Evolutionary conservation across 2,888 invertebrate species (phyloP), one percentile per base, ranked within the genome.

Genomic region (Lasioglossum villosulum): DNA sequence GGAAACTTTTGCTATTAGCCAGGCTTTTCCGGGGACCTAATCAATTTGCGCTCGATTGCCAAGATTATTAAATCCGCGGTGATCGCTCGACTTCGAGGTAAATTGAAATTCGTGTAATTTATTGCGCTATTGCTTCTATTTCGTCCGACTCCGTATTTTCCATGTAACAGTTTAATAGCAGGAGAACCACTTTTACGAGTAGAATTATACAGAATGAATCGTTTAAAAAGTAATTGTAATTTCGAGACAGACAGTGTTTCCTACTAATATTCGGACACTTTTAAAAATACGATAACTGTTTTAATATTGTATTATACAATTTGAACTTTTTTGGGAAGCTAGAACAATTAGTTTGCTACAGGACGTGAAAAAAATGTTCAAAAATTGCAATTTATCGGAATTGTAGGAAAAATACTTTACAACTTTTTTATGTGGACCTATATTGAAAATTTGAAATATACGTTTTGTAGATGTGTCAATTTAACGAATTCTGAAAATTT

Each of bases 1-100:
- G 59, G 37, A 68, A 86, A 86, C 86, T 86, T 85, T 86, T 81
- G 74, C 80, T 70, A 86, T 87, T 83, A 86, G 68, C 68, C 75
- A 10, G 59, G 48, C 71, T 63, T 75, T 75, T 63, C 71, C 59
- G 19, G 34, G 19, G 37, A 45, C 74, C 77, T 80, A 80, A 87
- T 86, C 79, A 80, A 83, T 82, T 87, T 59, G 52, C 66, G 77
- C 59, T 59, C 59, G 59, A 59, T 59, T 59, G n/a, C 59, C 23
- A 59, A 10, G 59, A 59, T 59, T 59, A 59, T 59, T 59, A 27
- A 59, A 59, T 59, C 59, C 12, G n/a, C 59, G 27, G n/a, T 59
- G 59, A 59, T 52, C 59, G 27, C n/a, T 59, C 27, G n/a, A 56
- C n/a, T 56, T 12, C 56, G 59, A n/a, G 8, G 1, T 27, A 27